phyloP scores from a whole-genome alignment of 2,888 invertebrate species.

The Cosmopolites sordidus region DNA sequence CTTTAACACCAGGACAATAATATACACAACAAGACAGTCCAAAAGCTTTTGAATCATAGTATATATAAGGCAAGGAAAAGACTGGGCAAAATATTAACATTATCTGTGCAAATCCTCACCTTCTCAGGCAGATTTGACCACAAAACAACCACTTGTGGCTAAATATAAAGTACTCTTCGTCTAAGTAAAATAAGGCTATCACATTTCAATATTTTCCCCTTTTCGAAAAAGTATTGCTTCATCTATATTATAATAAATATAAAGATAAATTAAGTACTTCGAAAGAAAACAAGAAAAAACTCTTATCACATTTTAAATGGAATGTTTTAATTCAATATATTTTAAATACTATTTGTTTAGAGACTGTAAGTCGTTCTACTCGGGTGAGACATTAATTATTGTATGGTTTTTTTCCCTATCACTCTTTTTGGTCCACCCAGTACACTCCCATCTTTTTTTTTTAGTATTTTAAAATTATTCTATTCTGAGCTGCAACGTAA shows the following conservation, averaged over 20 bases:
- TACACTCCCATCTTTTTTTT: too few species aligned
- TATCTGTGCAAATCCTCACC: too few species aligned
- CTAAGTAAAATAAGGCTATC: not conserved
- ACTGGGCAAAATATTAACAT: too few species aligned
- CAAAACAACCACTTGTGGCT: too few species aligned
- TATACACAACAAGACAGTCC: too few species aligned
- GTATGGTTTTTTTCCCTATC: constrained; percentile 1
- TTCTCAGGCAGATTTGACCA: too few species aligned
- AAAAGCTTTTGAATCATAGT: too few species aligned
- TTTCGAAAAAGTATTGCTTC: not conserved
- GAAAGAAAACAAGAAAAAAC: constrained; percentile 6
- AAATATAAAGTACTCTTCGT: too few species aligned
- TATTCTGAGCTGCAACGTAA: too few species aligned
- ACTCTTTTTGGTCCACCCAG: constrained; percentile 11
- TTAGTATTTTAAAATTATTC: too few species aligned
- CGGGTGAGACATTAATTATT: constrained; percentile 7
- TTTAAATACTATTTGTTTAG: not conserved
- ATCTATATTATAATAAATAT: not conserved
- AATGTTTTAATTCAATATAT: constrained; percentile 15
- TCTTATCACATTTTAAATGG: constrained; percentile 23
- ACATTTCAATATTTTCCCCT: not conserved
- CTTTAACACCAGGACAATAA: too few species aligned
- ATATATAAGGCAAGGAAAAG: too few species aligned
- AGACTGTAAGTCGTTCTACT: constrained; percentile 4
- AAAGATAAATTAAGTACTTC: constrained; percentile 18